Evolutionary conservation across 2,888 invertebrate species (phyloP).

Genomic region (Bibio marci): DNA sequence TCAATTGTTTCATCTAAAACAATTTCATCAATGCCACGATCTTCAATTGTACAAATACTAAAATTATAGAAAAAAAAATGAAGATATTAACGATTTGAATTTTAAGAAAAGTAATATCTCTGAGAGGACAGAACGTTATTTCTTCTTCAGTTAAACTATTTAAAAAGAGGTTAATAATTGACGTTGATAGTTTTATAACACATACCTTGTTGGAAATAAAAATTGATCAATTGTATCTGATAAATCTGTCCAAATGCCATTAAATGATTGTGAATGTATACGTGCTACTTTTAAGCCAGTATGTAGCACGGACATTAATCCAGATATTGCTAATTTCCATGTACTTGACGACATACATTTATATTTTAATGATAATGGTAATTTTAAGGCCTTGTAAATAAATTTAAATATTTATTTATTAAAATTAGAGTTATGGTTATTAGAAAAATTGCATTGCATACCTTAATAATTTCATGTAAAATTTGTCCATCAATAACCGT

Average conservation of each 20-base stretch:
- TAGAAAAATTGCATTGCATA: no score
- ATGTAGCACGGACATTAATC: conserved; percentile 58
- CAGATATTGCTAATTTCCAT: conserved; percentile 67
- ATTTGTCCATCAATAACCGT: conserved; percentile 56
- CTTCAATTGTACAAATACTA: conserved; percentile 34
- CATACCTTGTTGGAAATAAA: conserved; percentile 67
- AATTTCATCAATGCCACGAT: conserved; percentile 39
- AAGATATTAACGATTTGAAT: neutral
- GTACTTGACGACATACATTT: conserved; percentile 61
- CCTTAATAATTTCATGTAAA: conserved; percentile 46
- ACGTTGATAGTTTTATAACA: conserved; percentile 9
- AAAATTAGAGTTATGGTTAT: neutral
- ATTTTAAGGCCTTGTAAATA: conserved; percentile 50
- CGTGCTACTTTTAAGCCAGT: conserved; percentile 79
- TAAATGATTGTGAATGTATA: conserved; percentile 52
- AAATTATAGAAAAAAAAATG: conserved; percentile 9
- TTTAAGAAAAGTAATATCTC: no score
- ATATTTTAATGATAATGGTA: conserved; percentile 65
- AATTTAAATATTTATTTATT: no score
- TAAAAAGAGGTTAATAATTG: neutral
- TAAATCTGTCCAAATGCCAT: conserved; percentile 71
- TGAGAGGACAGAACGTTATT: neutral
- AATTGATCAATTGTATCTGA: conserved; percentile 79
- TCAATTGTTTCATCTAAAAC: conserved; percentile 62
- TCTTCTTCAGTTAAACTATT: neutral